Base-by-base conservation (phyloP, 2,113 vertebrate species). In the Sarotherodon lohbergeri region DNA sequence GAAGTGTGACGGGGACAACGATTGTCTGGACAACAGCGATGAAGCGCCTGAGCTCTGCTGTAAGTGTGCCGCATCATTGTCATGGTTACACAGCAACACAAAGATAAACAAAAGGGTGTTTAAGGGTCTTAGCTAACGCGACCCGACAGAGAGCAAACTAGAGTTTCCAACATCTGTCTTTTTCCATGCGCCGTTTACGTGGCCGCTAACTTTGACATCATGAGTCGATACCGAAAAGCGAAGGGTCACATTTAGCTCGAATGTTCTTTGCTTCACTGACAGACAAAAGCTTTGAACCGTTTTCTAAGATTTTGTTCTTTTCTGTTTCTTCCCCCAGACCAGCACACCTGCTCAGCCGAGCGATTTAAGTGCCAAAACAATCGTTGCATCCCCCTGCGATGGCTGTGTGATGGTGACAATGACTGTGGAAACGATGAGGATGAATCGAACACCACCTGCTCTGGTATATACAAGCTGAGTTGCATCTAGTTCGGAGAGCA, bases 321-420 rank as follows among this genome's bases (percentile, higher is more conserved):
- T 6, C 4, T 7, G 2, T 55, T 73, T 82, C 46, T 57, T 46
- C 54, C 48, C 41, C 2, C 93, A 99, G 98, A 99, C 93, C 98
- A 99, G 94, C 98, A 99, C 96, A 99, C 98, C 9, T 99, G 98
- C 86, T 98, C 98, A 9, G 97, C 98, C 0, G 98, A 99, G 92
- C 96, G 98, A 9, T 99, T 99, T 94, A 99, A 99, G 92, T 99
- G 98, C 84, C 97, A 99, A 94, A 99, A 98, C 94, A 99, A 99
- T 94, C 97, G 98, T 68, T 99, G 98, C 82, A 99, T 99, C 90
- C 98, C 98, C 39, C 97, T 98, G 94, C 98, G 98, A 87, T 99
- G 98, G 98, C 97, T 99, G 43, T 99, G 98, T 5, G 98, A 99
- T 0, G 98, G 98, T 0, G 98, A 99, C 96, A 99, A 99, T 0